Evolutionary conservation across 2,888 invertebrate genomes (phyloP).

Genomic region (Hedychridium roseum): DNA sequence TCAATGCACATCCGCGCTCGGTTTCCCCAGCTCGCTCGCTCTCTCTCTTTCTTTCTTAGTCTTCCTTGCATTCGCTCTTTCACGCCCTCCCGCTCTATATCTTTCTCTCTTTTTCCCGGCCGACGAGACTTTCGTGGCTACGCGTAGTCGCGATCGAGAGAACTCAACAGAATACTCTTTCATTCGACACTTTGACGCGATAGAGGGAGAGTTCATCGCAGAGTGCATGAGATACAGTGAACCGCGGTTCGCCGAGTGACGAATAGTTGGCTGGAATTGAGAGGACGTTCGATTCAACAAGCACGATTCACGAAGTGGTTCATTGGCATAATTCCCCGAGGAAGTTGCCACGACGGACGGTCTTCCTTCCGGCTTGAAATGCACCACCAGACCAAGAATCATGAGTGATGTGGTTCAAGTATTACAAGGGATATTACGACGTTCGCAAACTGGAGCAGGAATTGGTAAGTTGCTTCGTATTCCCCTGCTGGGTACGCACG

Average conservation of each 20-base stretch:
- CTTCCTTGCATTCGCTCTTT: not conserved
- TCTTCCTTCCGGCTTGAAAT: not conserved
- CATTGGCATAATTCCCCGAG: too few relatives aligned
- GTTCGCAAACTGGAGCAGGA: conserved; percentile 52
- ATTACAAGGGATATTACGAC: conserved; percentile 58
- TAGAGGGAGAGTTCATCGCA: conserved; percentile 1
- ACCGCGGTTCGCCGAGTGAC: too few relatives aligned
- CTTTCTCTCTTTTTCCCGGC: too few relatives aligned
- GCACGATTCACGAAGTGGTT: too few relatives aligned
- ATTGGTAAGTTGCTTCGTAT: conserved; percentile 59
- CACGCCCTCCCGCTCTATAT: not conserved
- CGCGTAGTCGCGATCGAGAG: conserved; percentile 8
- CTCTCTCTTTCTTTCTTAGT: not conserved
- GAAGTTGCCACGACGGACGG: too few relatives aligned
- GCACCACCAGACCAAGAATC: not conserved
- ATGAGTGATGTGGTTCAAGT: conserved; percentile 56
- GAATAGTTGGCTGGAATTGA: too few relatives aligned
- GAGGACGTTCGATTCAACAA: too few relatives aligned
- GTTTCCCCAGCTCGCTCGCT: not conserved
- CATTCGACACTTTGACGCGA: conserved; percentile 22
- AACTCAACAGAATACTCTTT: conserved; percentile 35
- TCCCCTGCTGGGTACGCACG: too few relatives aligned
- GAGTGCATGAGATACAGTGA: conserved; percentile 16
- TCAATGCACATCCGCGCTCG: not conserved
- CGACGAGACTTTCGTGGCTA: too few relatives aligned